Conservation (phyloP, 2,888 invertebrate genomes). For the Ceramica pisi region DNA sequence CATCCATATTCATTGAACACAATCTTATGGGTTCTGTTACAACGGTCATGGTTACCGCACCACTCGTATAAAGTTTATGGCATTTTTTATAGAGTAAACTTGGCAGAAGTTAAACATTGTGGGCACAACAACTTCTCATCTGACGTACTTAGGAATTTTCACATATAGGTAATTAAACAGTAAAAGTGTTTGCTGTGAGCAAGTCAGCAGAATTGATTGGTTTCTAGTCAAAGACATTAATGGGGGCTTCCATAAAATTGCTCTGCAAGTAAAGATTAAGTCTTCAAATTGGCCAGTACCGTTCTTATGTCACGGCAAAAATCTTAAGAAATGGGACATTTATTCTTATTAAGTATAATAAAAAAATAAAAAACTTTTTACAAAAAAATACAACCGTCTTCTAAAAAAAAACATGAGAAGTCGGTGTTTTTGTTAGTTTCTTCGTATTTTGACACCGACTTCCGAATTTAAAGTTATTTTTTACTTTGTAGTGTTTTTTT, state of each 20-base stretch:
- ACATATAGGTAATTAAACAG: too few relatives aligned
- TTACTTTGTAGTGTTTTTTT: too few relatives aligned
- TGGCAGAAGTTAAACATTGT: background rate
- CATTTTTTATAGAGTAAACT: conserved; percentile 13
- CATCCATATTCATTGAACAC: conserved; percentile 48
- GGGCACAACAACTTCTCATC: background rate
- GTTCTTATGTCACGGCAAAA: background rate
- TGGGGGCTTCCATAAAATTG: background rate
- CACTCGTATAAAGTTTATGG: conserved; percentile 10
- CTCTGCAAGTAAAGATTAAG: background rate
- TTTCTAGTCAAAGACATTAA: background rate
- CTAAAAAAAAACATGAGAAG: too few relatives aligned
- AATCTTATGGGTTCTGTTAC: conserved; percentile 17
- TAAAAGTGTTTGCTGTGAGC: too few relatives aligned
- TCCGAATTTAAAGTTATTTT: too few relatives aligned
- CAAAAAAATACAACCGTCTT: too few relatives aligned
- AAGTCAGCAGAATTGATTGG: background rate
- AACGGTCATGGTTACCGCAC: conserved; percentile 18
- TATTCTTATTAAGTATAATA: too few relatives aligned
- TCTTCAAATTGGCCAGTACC: background rate
- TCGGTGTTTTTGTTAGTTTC: too few relatives aligned
- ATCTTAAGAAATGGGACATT: too few relatives aligned
- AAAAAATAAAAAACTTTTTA: too few relatives aligned
- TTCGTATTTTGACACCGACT: too few relatives aligned
- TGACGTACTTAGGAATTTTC: background rate